Evolutionary conservation across 2,888 invertebrate species (phyloP).

Genomic region (Drosophila pseudotalamancana): DNA sequence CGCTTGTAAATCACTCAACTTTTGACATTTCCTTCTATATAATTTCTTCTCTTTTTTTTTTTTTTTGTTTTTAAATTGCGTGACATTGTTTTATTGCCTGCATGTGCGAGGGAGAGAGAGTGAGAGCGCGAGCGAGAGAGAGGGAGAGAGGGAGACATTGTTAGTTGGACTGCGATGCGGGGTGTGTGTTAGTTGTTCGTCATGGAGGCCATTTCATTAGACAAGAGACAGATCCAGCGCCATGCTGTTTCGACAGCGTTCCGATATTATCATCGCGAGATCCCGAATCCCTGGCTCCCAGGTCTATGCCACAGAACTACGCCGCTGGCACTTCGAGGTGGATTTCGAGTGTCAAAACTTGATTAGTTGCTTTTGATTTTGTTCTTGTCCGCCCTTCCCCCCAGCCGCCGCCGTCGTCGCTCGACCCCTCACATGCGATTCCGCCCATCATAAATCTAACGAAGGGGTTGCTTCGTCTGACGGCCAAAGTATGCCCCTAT

Average conservation of each 20-base stretch:
- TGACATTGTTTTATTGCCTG: constrained; percentile 84
- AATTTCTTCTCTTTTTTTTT: constrained; percentile 10
- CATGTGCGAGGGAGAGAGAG: constrained; percentile 54
- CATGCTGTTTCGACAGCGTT: constrained; percentile 35
- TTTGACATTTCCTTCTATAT: constrained; percentile 81
- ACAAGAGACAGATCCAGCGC: constrained; percentile 40
- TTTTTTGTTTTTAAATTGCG: constrained; percentile 82
- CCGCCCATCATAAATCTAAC: constrained; percentile 75
- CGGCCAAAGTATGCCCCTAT: constrained; percentile 42
- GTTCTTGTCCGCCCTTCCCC: constrained; percentile 29
- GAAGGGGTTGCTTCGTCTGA: constrained; percentile 65
- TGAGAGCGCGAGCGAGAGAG: constrained; percentile 8
- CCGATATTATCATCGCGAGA: constrained; percentile 26
- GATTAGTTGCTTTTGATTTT: constrained; percentile 78
- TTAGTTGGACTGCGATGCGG: constrained; percentile 13
- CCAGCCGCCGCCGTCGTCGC: constrained; percentile 7
- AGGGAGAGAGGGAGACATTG: background rate
- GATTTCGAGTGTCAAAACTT: constrained; percentile 82
- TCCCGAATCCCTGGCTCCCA: constrained; percentile 21
- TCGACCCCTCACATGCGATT: constrained; percentile 10
- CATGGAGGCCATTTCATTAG: constrained; percentile 72
- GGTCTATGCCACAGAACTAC: constrained; percentile 32
- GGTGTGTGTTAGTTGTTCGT: constrained; percentile 45
- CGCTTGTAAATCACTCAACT: constrained; percentile 84
- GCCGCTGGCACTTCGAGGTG: constrained; percentile 67